These are phyloP conservation scores for Dysidea cf. avara DNA, from an alignment of 37 sponge, comb jelly and placozoan species.

Conservation along the genomic window DNA sequence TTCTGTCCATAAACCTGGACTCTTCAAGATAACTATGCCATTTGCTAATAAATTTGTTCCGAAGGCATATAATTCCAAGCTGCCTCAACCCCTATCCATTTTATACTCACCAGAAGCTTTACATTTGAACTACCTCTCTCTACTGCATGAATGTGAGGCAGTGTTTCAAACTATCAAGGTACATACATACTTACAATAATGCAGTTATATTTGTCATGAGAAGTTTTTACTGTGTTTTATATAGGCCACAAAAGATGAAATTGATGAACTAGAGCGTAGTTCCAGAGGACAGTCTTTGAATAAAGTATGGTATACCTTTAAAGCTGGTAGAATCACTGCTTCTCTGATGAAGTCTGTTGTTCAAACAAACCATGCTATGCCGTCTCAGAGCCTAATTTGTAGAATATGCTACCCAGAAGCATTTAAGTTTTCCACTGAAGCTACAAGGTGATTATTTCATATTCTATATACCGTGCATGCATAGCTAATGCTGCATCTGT, in stretches of 20 bases:
- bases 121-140: not conserved
- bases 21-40: slow-evolving; percentile 14
- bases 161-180: slow-evolving; percentile 8
- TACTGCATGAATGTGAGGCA: slow-evolving; percentile 10
- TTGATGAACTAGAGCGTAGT: too few species aligned
- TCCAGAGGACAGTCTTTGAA: slow-evolving; percentile 12
- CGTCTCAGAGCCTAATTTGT: slow-evolving; percentile 9
- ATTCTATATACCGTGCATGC: not conserved
- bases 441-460: slow-evolving; percentile 4
- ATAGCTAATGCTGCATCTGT: too few species aligned
- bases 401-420: slow-evolving; percentile 5
- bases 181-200: too few species aligned
- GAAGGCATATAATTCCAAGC: too few species aligned
- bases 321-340: slow-evolving; percentile 5
- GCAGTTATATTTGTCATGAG: too few species aligned
- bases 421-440: not conserved
- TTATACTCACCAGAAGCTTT: too few species aligned
- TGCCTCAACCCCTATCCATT: too few species aligned
- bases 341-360: not conserved
- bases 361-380: not conserved
- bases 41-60: slow-evolving; percentile 13
- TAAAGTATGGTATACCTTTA: not conserved
- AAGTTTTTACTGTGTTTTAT: too few species aligned
- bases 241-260: too few species aligned
- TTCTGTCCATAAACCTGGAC: slow-evolving; percentile 16